Percentiles rank a stretch among this genome's conserved stretches.
phyloP scores from a whole-genome alignment of 1,140 invertebrate species.

The Drosophila tristis region DNA sequence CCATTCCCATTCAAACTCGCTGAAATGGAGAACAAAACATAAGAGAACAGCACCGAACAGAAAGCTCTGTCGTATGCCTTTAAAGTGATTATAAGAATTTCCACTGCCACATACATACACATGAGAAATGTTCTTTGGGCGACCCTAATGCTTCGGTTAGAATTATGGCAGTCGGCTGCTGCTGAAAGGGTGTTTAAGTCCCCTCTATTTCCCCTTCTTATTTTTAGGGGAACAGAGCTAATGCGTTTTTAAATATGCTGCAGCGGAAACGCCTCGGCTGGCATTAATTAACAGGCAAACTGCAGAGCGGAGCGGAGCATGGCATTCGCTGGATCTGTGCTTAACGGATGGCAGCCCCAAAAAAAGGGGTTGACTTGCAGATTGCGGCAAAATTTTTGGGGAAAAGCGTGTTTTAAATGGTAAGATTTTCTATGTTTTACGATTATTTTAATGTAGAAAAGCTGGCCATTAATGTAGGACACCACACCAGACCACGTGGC shows the following conservation, averaged over 20 bases:
- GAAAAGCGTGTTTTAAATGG: conserved; percentile 3
- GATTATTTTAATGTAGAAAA: neutral
- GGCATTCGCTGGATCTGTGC: conserved; percentile 7
- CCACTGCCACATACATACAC: conserved; percentile 12
- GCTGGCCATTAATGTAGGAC: too few relatives aligned
- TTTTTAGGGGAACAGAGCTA: conserved; percentile 32
- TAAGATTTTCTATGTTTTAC: conserved; percentile 3
- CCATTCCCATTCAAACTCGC: neutral
- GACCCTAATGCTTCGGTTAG: conserved; percentile 21
- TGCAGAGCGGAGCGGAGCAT: conserved; percentile 12
- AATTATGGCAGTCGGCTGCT: conserved; percentile 60
- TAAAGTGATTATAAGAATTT: conserved; percentile 71
- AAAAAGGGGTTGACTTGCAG: conserved; percentile 16
- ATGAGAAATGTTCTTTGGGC: conserved; percentile 30
- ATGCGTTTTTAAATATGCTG: conserved; percentile 81
- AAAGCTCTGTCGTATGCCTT: conserved; percentile 46
- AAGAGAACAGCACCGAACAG: conserved; percentile 1
- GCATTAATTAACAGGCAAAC: conserved; percentile 73
- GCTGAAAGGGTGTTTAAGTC: conserved; percentile 31
- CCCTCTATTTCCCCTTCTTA: neutral
- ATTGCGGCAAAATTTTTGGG: conserved; percentile 8
- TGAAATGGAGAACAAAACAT: neutral
- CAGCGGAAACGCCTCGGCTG: conserved; percentile 59
- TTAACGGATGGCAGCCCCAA: neutral
- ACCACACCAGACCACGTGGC: too few relatives aligned